phyloP scores from a whole-genome alignment of 37 sponge, comb jelly and placozoan genomes.

The Amphimedon queenslandica region DNA sequence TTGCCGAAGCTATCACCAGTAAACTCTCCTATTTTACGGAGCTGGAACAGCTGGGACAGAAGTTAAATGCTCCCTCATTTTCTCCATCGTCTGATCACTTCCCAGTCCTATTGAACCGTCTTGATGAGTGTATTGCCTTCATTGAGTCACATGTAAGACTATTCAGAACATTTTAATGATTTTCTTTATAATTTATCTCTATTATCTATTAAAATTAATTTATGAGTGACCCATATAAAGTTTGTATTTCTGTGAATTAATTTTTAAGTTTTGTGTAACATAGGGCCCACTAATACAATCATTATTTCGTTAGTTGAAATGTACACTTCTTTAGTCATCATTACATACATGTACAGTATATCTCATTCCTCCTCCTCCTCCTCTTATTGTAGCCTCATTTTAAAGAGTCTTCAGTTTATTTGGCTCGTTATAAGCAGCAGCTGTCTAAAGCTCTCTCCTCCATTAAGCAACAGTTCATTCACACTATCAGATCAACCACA shows the following conservation, averaged over 20 bases:
- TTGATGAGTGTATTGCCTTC: constrained; percentile 97
- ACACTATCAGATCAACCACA: constrained; percentile 59
- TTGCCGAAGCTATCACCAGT: constrained; percentile 77
- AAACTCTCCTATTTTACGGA: constrained; percentile 92
- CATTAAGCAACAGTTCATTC: constrained; percentile 71
- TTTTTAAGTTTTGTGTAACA: too few relatives aligned
- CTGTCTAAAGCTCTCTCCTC: constrained; percentile 76
- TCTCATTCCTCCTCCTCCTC: too few relatives aligned
- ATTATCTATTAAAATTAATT: too few relatives aligned
- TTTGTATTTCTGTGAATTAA: too few relatives aligned
- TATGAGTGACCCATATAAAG: too few relatives aligned
- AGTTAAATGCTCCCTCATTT: constrained; percentile 70
- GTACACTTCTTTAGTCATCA: too few relatives aligned
- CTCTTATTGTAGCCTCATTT: constrained; percentile 64
- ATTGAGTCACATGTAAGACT: constrained; percentile 72
- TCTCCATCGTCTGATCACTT: constrained; percentile 75
- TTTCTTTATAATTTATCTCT: too few relatives aligned
- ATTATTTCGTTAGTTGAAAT: too few relatives aligned
- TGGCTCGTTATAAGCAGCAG: constrained; percentile 81
- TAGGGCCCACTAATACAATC: too few relatives aligned
- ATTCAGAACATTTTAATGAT: too few relatives aligned
- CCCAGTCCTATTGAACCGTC: constrained; percentile 67
- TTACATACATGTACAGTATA: too few relatives aligned
- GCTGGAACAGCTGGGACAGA: constrained; percentile 68
- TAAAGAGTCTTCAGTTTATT: constrained; percentile 92